Conservation (phyloP, 2,888 invertebrate genomes). For the Drosophila niveifrons region DNA sequence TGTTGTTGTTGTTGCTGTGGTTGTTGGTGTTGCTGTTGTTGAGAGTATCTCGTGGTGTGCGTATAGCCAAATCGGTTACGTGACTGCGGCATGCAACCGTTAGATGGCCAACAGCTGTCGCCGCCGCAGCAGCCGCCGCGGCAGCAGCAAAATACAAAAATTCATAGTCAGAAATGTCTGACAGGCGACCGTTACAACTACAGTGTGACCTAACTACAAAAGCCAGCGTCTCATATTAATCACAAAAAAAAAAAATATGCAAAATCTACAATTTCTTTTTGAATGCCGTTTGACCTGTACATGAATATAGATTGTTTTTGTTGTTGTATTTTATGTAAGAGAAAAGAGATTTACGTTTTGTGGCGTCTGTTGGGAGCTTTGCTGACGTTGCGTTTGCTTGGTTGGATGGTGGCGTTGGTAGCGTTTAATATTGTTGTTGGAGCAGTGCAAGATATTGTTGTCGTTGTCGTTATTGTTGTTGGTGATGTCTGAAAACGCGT, state of each 20-base stretch:
- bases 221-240: neutral
- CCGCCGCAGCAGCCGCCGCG: slow-evolving; percentile 13
- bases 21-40: slow-evolving; percentile 18
- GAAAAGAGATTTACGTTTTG: slow-evolving; percentile 70
- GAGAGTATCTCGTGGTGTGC: slow-evolving; percentile 37
- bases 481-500: slow-evolving; percentile 62
- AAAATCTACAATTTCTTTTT: neutral
- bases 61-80: slow-evolving; percentile 67
- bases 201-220: slow-evolving; percentile 3
- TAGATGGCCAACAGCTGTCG: slow-evolving; percentile 76
- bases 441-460: slow-evolving; percentile 62
- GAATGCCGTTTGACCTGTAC: neutral
- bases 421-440: slow-evolving; percentile 30
- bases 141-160: slow-evolving; percentile 22
- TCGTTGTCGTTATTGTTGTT: slow-evolving; percentile 2
- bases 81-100: slow-evolving; percentile 69
- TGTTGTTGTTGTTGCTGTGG: slow-evolving; percentile 17
- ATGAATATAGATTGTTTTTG: slow-evolving; percentile 3
- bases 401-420: slow-evolving; percentile 41
- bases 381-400: slow-evolving; percentile 44
- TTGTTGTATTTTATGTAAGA: slow-evolving; percentile 7
- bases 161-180: slow-evolving; percentile 50
- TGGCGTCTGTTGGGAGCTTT: slow-evolving; percentile 34
- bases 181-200: slow-evolving; percentile 47
- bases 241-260: neutral